Evolutionary conservation across 2,113 vertebrate species (phyloP).

Genomic region (Carollia perspicillata): DNA sequence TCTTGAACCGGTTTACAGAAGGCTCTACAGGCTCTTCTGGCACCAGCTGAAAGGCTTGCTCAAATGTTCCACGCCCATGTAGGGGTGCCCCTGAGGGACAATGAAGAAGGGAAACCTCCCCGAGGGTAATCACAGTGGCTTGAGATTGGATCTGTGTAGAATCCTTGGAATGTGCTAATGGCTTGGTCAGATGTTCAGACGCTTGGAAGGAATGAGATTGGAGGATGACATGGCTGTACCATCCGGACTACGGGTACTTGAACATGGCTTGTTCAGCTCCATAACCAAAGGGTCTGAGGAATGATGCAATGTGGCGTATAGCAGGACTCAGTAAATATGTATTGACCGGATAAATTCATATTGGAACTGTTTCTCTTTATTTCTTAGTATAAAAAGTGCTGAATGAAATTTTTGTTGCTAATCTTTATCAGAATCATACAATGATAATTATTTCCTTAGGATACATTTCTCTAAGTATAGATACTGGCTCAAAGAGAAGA

Average conservation of each 20-base stretch:
- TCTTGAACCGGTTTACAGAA: not conserved
- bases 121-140: not conserved
- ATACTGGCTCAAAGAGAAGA: slow-evolving; percentile 9
- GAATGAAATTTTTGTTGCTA: not conserved
- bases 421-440: not conserved
- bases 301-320: not conserved
- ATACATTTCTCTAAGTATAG: not conserved
- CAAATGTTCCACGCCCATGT: not conserved
- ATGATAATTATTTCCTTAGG: not conserved
- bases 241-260: not conserved
- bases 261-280: not conserved
- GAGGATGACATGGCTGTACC: not conserved
- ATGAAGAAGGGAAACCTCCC: not conserved
- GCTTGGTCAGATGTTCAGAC: not conserved
- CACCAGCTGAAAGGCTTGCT: not conserved
- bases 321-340: not conserved
- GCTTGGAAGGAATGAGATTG: not conserved
- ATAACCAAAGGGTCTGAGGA: not conserved
- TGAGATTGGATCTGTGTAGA: not conserved
- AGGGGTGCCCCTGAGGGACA: not conserved
- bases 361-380: not conserved
- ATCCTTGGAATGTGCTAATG: not conserved
- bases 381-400: not conserved
- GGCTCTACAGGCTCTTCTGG: not conserved
- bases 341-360: not conserved